phyloP scores from a whole-genome alignment of 2,113 vertebrate genomes.

The Lathamus discolor region DNA sequence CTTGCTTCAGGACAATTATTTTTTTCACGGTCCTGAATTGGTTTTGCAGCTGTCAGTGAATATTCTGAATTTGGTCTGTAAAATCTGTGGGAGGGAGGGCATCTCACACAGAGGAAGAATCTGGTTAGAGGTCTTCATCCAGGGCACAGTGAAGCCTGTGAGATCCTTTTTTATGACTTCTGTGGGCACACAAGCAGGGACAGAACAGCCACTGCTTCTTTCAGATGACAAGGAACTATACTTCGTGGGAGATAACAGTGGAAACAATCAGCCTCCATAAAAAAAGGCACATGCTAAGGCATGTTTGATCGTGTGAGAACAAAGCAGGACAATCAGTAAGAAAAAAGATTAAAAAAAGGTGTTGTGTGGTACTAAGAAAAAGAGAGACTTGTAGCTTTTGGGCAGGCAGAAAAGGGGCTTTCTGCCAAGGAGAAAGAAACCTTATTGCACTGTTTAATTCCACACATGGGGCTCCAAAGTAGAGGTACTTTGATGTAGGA shows the following conservation, averaged over 20 bases:
- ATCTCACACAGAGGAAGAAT: not conserved
- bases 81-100: not conserved
- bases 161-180: not conserved
- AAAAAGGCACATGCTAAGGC: not conserved
- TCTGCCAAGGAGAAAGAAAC: not conserved
- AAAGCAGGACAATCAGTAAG: not conserved
- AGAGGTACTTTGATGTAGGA: not conserved
- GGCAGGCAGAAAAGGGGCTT: not conserved
- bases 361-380: not conserved
- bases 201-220: not conserved
- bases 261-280: not conserved
- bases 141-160: not conserved
- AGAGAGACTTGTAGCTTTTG: not conserved
- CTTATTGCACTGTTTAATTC: not conserved
- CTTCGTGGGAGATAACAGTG: not conserved
- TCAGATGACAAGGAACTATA: not conserved
- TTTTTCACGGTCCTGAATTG: not conserved
- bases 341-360: not conserved
- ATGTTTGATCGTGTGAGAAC: not conserved
- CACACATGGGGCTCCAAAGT: not conserved
- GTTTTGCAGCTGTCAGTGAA: not conserved
- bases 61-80: not conserved
- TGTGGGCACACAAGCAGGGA: rapidly evolving
- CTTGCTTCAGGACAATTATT: not conserved
- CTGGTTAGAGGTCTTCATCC: not conserved